Percentiles rank a stretch among this genome's conserved stretches.
phyloP scores from a whole-genome alignment of 2,797 vertebrate genomes.

The Clarias pachynema region DNA sequence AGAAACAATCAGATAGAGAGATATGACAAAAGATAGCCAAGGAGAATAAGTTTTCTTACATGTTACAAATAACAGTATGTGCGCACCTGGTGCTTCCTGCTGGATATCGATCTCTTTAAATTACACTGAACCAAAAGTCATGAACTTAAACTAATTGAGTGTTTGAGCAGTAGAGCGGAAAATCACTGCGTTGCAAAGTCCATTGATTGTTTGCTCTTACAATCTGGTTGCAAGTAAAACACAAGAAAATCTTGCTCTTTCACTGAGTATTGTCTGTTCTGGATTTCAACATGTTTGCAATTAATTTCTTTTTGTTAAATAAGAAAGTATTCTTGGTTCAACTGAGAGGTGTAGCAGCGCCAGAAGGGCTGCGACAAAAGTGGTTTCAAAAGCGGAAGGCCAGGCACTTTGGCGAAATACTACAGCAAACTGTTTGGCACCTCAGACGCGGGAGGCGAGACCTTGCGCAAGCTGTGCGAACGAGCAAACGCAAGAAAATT shows the following conservation, averaged over 20 bases:
- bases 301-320: not conserved
- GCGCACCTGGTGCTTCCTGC: conserved; percentile 57
- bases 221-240: not conserved
- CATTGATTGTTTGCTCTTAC: not conserved
- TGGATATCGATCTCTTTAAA: conserved; percentile 69
- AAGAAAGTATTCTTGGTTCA: not conserved
- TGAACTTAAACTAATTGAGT: conserved; percentile 62
- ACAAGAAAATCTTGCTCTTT: not conserved
- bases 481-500: not conserved
- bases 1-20: not conserved
- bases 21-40: conserved; percentile 2
- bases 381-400: not conserved
- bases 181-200: conserved; percentile 7
- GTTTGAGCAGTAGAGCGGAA: conserved; percentile 32
- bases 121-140: conserved; percentile 55
- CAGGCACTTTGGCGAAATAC: not conserved
- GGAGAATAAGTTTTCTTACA: conserved; percentile 13
- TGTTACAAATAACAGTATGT: conserved; percentile 66
- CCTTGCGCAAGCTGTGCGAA: not conserved
- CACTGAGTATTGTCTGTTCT: not conserved
- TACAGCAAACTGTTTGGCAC: not conserved
- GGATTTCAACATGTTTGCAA: not conserved
- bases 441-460: not conserved
- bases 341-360: not conserved
- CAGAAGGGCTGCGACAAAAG: not conserved